These are phyloP conservation scores for Xiphydria camelus DNA, from an alignment of 2,888 invertebrate genomes.

Conservation along the genomic window DNA sequence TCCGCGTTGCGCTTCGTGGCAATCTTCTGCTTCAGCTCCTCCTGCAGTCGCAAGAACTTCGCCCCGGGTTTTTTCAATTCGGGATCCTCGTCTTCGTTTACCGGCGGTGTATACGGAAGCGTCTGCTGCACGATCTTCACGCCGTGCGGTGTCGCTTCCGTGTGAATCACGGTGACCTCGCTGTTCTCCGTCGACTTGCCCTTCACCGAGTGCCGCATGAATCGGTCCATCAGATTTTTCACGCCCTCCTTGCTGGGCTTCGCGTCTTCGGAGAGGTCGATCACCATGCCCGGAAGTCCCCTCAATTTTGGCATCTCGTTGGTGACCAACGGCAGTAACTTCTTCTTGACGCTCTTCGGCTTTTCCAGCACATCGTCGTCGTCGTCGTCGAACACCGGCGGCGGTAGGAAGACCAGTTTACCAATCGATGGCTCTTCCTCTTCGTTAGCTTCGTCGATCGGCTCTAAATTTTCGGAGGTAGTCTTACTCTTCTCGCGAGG, in stretches of 20 bases:
- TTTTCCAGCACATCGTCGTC: conserved; percentile 11
- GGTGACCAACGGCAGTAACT: conserved; percentile 23
- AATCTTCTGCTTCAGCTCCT: conserved; percentile 73
- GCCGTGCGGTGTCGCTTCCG: conserved; percentile 35
- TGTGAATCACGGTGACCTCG: conserved; percentile 30
- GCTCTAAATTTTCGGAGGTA: background rate
- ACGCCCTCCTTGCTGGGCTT: conserved; percentile 62
- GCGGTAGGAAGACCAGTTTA: conserved; percentile 21
- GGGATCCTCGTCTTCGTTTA: conserved; percentile 30
- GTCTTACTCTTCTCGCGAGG: conserved; percentile 13
- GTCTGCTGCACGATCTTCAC: conserved; percentile 24
- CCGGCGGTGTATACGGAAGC: conserved; percentile 29
- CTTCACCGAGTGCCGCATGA: conserved; percentile 68
- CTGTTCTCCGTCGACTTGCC: conserved; percentile 62
- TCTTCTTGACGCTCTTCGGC: conserved; percentile 34
- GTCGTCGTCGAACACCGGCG: conserved; percentile 24
- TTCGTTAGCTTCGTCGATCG: background rate
- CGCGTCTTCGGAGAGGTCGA: conserved; percentile 65
- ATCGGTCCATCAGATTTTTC: conserved; percentile 70
- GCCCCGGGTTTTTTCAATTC: conserved; percentile 68
- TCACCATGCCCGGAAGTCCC: conserved; percentile 63
- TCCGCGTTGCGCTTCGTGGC: conserved; percentile 71
- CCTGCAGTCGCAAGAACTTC: conserved; percentile 70
- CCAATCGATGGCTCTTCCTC: background rate
- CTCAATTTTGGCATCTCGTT: conserved; percentile 58